phyloP scores from a whole-genome alignment of 2,888 invertebrate species.

The Ametastegia equiseti region DNA sequence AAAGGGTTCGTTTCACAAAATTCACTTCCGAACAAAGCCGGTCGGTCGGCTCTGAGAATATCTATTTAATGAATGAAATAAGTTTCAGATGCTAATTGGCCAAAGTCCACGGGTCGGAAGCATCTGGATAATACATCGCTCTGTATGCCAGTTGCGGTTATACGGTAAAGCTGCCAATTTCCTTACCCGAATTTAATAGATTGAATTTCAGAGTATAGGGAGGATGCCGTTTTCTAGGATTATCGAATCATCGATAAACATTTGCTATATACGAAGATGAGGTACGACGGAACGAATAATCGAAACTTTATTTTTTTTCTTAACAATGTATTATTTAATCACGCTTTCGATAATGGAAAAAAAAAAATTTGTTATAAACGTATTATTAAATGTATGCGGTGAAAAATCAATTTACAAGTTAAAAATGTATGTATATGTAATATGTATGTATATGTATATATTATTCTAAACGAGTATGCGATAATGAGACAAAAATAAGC shows the following conservation, averaged over 20 bases:
- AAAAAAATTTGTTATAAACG: background rate
- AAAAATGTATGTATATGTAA: background rate
- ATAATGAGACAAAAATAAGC: background rate
- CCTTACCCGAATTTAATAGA: constrained; percentile 31
- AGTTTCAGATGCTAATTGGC: constrained; percentile 41
- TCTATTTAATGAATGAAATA: constrained; percentile 47
- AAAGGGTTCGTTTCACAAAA: constrained; percentile 45
- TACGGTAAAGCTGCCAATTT: constrained; percentile 33
- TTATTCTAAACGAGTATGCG: background rate
- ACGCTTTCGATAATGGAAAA: background rate
- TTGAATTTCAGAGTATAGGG: background rate
- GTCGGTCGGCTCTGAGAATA: constrained; percentile 20
- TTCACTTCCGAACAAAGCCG: constrained; percentile 45
- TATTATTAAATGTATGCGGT: background rate
- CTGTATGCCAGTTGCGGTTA: constrained; percentile 24
- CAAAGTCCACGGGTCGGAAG: constrained; percentile 47
- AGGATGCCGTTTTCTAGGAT: background rate
- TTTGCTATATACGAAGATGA: background rate
- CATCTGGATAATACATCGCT: constrained; percentile 40
- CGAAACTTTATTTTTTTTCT: background rate
- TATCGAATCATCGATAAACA: background rate
- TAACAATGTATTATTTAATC: constrained; percentile 7
- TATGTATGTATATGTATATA: background rate
- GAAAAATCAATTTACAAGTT: constrained; percentile 33
- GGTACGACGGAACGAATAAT: background rate